A percentile compares a stretch with the other conserved stretches of the same genome.
Evolutionary conservation across 2,888 invertebrate species (phyloP).

Genomic region (Piscicola geometra): DNA sequence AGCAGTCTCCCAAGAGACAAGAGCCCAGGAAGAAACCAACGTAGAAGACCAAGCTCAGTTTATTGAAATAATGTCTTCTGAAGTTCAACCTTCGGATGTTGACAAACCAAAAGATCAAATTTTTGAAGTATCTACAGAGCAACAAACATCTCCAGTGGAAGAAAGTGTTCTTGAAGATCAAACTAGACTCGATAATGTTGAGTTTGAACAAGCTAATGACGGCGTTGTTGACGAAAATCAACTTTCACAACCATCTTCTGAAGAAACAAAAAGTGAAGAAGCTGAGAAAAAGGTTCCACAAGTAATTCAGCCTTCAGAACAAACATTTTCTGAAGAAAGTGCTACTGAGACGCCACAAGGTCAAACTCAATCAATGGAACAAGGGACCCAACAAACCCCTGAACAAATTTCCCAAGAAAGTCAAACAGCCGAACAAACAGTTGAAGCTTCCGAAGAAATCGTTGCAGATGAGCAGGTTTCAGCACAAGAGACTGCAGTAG

Average conservation of each 20-base stretch:
- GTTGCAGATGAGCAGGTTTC: not conserved
- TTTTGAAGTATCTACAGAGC: not conserved
- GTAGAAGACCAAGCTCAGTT: no score
- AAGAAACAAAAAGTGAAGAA: not conserved
- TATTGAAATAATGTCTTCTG: no score
- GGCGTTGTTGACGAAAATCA: no score
- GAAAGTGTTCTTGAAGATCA: not conserved
- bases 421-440: not conserved
- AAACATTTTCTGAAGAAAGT: not conserved
- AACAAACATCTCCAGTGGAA: not conserved
- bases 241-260: no score
- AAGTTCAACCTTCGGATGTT: no score
- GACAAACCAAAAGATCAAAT: no score
- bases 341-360: not conserved
- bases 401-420: slow-evolving; percentile 10
- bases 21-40: no score
- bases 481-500: not conserved
- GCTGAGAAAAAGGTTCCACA: not conserved
- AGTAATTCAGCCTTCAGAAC: not conserved
- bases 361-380: not conserved
- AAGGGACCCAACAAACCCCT: not conserved
- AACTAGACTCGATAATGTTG: not conserved
- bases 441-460: not conserved
- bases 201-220: no score
- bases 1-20: no score